Evolutionary conservation across 2,113 vertebrate species (phyloP).

Genomic region (Grammomys surdaster): DNA sequence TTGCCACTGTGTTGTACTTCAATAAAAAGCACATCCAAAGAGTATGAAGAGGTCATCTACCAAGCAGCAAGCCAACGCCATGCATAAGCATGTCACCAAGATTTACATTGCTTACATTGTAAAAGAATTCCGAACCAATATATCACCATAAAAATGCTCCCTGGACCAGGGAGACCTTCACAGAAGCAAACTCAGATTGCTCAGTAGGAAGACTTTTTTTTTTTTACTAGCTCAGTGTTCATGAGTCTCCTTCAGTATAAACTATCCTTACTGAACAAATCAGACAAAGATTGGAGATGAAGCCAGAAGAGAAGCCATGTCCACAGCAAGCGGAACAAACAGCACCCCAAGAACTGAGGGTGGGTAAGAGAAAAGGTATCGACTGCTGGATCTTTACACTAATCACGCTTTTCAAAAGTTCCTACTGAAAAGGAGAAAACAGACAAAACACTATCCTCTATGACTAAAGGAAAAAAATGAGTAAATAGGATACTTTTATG

Average conservation of each 20-base stretch:
- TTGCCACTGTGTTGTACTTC: background rate
- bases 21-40: background rate
- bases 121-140: constrained; percentile 17
- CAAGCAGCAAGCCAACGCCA: background rate
- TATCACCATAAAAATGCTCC: constrained; percentile 23
- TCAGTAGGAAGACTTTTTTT: constrained; percentile 41
- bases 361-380: background rate
- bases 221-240: background rate
- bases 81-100: background rate
- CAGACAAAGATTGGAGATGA: background rate
- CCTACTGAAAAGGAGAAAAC: background rate
- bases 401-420: background rate
- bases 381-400: background rate
- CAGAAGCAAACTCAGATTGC: constrained; percentile 38
- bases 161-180: background rate
- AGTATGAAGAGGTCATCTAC: background rate
- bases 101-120: constrained; percentile 43
- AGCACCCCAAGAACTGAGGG: background rate
- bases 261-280: constrained; percentile 27
- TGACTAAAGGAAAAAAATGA: background rate
- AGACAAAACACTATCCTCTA: background rate
- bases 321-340: background rate
- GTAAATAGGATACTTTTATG: background rate
- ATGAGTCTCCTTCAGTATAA: constrained; percentile 24
- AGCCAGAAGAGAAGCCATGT: background rate